Percentiles rank a stretch among this genome's conserved stretches.
These are phyloP conservation scores for Plecotus auritus DNA, from an alignment of 2,113 vertebrate genomes.

Conservation along the genomic window DNA sequence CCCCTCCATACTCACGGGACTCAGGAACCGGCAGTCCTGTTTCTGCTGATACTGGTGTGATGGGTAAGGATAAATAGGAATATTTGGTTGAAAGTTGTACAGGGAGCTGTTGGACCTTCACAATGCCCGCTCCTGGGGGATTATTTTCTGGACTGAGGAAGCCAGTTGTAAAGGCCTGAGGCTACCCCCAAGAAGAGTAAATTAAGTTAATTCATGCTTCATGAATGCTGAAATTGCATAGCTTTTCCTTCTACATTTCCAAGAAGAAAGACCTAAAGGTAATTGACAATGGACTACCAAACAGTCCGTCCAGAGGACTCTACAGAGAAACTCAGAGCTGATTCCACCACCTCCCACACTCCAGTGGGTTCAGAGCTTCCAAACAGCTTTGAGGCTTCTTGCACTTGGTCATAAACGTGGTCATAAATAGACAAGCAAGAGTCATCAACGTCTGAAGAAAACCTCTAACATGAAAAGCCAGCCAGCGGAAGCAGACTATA, in stretches of 20 bases:
- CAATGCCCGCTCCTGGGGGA: too few species aligned
- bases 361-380: background rate
- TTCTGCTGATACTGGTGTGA: background rate
- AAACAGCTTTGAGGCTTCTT: background rate
- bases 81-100: background rate
- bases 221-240: background rate
- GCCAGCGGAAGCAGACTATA: background rate
- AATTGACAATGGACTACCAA: rapidly evolving
- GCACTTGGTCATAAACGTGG: background rate
- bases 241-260: background rate
- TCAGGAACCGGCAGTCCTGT: background rate
- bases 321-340: background rate
- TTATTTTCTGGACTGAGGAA: background rate
- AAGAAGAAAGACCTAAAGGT: background rate
- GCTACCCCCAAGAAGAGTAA: background rate
- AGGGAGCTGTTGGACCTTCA: background rate
- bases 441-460: background rate
- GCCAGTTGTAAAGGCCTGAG: background rate
- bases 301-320: background rate
- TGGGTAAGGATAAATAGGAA: background rate
- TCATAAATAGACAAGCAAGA: background rate
- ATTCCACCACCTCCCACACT: background rate
- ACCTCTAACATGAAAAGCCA: background rate
- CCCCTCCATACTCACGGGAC: background rate
- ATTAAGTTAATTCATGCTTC: background rate